Evolutionary conservation across 2,113 vertebrate genomes (phyloP).

Genomic region (Chaenocephalus aceratus): DNA sequence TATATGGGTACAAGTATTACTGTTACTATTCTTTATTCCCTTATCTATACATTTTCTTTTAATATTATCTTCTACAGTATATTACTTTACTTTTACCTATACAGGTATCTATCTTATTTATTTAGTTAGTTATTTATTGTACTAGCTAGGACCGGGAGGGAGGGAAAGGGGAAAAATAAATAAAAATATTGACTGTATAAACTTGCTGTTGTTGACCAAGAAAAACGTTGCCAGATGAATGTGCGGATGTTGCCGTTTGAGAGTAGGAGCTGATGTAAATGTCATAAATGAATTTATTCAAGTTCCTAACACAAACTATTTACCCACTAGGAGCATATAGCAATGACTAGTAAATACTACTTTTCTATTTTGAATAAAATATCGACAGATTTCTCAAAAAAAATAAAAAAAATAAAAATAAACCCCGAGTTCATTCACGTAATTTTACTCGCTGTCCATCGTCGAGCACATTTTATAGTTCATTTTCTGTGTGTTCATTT

Average conservation of each 20-base stretch:
- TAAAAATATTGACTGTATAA: not conserved
- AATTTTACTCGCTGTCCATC: conserved; percentile 1
- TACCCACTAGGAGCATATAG: not conserved
- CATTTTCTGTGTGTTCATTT: conserved; percentile 5
- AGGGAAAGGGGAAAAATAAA: too few relatives aligned
- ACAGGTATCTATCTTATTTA: too few relatives aligned
- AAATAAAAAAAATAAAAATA: too few relatives aligned
- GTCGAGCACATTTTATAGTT: not conserved
- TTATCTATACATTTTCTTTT: too few relatives aligned
- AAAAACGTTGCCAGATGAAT: conserved; percentile 26
- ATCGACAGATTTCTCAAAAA: not conserved
- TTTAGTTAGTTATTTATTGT: too few relatives aligned
- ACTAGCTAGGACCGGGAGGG: too few relatives aligned
- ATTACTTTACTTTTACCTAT: too few relatives aligned
- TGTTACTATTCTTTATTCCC: too few relatives aligned
- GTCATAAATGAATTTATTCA: conserved; percentile 2
- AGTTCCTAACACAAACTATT: not conserved
- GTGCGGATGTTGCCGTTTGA: conserved; percentile 21
- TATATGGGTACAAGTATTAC: too few relatives aligned
- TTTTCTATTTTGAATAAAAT: not conserved
- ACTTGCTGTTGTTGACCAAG: conserved; percentile 17
- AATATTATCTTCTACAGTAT: too few relatives aligned
- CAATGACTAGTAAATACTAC: not conserved
- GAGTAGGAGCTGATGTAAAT: conserved; percentile 2
- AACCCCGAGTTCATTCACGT: conserved; percentile 22